phyloP scores from a whole-genome alignment of 2,797 vertebrate genomes.

The Passerculus sandwichensis region DNA sequence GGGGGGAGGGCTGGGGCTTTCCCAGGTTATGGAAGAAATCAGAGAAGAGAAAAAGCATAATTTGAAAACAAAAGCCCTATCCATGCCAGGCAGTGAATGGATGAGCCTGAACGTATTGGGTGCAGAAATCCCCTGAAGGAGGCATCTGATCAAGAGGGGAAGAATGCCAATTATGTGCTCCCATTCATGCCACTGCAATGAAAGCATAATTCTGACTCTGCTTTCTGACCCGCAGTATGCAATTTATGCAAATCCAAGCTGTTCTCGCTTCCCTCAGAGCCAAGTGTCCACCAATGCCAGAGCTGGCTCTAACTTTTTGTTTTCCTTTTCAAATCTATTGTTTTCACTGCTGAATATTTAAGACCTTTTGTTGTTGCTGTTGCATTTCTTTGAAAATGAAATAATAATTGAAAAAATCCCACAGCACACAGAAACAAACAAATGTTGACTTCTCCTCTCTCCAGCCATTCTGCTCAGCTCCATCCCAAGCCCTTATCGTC shows the following conservation, averaged over 20 bases:
- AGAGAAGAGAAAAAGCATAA: conserved; percentile 49
- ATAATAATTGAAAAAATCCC: conserved; percentile 36
- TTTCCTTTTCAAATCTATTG: conserved; percentile 60
- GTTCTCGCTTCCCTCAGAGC: conserved; percentile 47
- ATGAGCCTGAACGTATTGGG: background rate
- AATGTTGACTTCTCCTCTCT: conserved; percentile 11
- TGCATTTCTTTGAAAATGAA: conserved; percentile 17
- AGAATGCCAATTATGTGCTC: conserved; percentile 60
- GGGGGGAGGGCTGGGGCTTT: background rate
- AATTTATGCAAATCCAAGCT: conserved; percentile 68
- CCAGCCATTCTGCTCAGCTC: background rate
- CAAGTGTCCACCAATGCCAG: conserved; percentile 55
- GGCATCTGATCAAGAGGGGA: conserved; percentile 47
- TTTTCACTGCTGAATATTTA: conserved; percentile 61
- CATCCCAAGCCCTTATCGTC: conserved; percentile 6
- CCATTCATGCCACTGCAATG: conserved; percentile 53
- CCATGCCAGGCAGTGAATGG: conserved; percentile 52
- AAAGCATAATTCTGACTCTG: conserved; percentile 57
- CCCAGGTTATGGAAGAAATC: conserved; percentile 49
- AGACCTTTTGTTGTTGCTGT: conserved; percentile 33
- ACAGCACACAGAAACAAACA: conserved; percentile 1
- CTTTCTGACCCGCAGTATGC: conserved; percentile 47
- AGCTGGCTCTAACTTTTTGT: conserved; percentile 50
- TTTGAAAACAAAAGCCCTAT: conserved; percentile 61
- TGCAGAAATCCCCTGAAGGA: conserved; percentile 54